Base-by-base conservation (phyloP, 1,140 invertebrate species). In the Lerema accius region DNA sequence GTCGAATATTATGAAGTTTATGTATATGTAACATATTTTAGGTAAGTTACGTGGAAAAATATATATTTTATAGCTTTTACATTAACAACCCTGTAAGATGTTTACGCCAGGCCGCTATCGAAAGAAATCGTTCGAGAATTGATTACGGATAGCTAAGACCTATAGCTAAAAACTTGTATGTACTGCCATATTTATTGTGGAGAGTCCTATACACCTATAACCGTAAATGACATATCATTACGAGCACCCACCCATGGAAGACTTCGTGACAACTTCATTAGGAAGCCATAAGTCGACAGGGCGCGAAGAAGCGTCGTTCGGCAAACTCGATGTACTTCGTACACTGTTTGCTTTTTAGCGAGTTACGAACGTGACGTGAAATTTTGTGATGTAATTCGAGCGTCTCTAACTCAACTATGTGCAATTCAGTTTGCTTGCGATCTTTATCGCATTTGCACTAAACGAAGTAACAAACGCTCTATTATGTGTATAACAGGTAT, bases 91-190 rank as follows among this genome's bases (percentile, higher is more conserved):
- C 71, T 74, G 61, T 43, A 23, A 45, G 39, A 70, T 71, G 64
- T 83, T 82, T 76, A 81, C 72, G 71, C 69, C 73, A 75, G 71
- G 67, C 73, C 72, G 72, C 74, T 80, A 76, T 82, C 67, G 76
- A 73, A 83, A 74, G 79, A 84, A 89, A 85, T 87, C 78, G 73
- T 63, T 76, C 67, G 83, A 78, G 81, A 81, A 85, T 74, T 85
- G 76, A 87, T 86, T 87, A 89, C 84, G 75, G 82, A 86, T 84
- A 76, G 76, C 73, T 77, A 81, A 84, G 78, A 81, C 76, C 75
- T 80, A 74, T 67, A 78, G 75, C 77, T 78, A 71, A 80, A 81
- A 86, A 75, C 60, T 69, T 78, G 70, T 62, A 73, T 67, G 64
- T n/a, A n/a, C n/a, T 50, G 46, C 58, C 61, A 59, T 23, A 19